Evolutionary conservation across 1,140 invertebrate species (phyloP), one percentile per base, ranked within the genome.

Genomic region (Drosophila repletoides): DNA sequence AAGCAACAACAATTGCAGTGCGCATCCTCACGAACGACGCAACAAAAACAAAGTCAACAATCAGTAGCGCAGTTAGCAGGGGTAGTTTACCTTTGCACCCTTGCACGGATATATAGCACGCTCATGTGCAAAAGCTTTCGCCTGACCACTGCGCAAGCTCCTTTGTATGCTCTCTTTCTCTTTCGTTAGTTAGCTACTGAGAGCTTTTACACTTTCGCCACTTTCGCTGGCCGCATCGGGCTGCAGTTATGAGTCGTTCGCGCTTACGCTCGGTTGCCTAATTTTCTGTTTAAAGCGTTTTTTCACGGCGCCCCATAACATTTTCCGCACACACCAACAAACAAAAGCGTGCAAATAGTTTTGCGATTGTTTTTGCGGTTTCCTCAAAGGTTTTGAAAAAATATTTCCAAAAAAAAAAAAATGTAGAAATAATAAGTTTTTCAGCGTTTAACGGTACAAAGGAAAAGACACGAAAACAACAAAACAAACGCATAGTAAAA

Each of bases 171-270:
- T 28, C 21, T 45, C 28, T 21, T 14, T 49, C 19, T 22, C 10
- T 49, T 22, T 1, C 9, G 9, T n/a, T 40, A 53, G 31, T 24
- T 33, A 22, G 5, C 22, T 40, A 10, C 48, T 5, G 40, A 15
- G 51, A 58, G 64, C 65, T 53, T 68, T 72, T 21, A 29, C 49
- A 34, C 33, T 69, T 76, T 77, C 28, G 38, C 40, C 65, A 81
- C 72, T 72, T 72, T 72, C 67, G 56, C 67, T 75, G 67, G 40
- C 36, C 61, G 58, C 58, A 68, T 63, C 64, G 61, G 76, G 53
- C 58, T 81, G 76, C 76, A 81, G 76, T 81, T 80, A 67, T 76
- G 72, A 83, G 76, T 74, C 76, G 76, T 79, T 58, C 69, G 72
- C 68, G 68, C 77, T 76, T 83, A 73, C 73, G 76, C 63, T 81